Percentiles rank a stretch among this genome's conserved stretches.
Conservation (phyloP, 2,888 invertebrate genomes). For the Acronicta alni region DNA sequence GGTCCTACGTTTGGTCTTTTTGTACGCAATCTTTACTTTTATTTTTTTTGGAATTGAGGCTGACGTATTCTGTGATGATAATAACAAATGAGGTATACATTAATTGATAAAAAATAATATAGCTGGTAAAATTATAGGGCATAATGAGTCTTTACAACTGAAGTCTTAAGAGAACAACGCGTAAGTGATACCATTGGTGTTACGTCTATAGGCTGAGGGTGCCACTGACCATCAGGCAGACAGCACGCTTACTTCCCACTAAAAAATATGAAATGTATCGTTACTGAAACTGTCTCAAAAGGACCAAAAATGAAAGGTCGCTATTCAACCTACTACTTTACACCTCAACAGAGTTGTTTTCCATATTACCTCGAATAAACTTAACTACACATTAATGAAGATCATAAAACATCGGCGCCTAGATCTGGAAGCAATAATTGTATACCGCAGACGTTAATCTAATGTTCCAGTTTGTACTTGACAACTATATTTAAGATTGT, state of each 20-base stretch:
- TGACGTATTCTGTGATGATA: background rate
- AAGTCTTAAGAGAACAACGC: no score
- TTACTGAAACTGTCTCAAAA: background rate
- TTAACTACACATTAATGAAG: constrained; percentile 23
- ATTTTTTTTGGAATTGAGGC: background rate
- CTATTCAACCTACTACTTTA: constrained; percentile 23
- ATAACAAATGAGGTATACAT: background rate
- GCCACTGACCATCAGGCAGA: no score
- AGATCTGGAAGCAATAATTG: constrained; percentile 51
- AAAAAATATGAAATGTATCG: no score
- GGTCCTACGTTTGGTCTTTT: constrained; percentile 26
- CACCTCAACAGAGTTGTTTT: constrained; percentile 18
- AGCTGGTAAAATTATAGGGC: no score
- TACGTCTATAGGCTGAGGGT: no score
- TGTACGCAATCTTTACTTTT: background rate
- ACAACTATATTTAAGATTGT: constrained; percentile 59
- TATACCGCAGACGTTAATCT: constrained; percentile 38
- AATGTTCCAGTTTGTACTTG: constrained; percentile 48
- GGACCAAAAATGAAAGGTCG: constrained; percentile 1
- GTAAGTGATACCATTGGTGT: no score
- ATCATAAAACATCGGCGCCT: constrained; percentile 40
- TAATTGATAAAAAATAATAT: no score
- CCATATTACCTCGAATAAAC: background rate
- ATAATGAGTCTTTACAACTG: no score
- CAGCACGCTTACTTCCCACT: no score